Evolutionary conservation across 2,113 vertebrate species (phyloP).

Genomic region (Catharus fuscescens): DNA sequence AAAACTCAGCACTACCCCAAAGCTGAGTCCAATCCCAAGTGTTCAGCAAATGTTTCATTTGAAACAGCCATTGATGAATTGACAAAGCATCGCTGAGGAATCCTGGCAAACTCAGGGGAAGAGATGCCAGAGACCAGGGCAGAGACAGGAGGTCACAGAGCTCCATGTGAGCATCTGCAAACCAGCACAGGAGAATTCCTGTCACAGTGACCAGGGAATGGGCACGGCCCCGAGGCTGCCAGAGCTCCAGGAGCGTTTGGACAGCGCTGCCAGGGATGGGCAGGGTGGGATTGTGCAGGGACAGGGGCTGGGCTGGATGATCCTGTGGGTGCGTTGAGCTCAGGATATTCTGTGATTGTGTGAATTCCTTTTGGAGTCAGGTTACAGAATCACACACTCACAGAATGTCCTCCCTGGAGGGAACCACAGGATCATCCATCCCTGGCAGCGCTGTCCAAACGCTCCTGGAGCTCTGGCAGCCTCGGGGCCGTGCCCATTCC

Average conservation of each 20-base stretch:
- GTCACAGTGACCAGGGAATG: neutral
- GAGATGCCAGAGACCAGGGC: neutral
- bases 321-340: neutral
- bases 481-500: neutral
- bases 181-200: neutral
- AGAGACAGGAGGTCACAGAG: neutral
- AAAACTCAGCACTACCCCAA: neutral
- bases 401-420: neutral
- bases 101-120: neutral
- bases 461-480: neutral
- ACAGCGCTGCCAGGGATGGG: neutral
- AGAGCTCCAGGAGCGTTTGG: neutral
- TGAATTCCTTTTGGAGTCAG: neutral
- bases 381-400: neutral
- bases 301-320: accelerated
- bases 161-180: neutral
- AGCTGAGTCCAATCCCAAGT: neutral
- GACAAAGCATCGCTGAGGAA: neutral
- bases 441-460: neutral
- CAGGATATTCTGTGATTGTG: neutral
- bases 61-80: neutral
- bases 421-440: neutral
- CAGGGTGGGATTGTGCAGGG: neutral
- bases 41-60: neutral
- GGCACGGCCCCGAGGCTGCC: neutral